Base-by-base conservation (phyloP, 2,113 vertebrate genomes). In the Cervus canadensis region DNA sequence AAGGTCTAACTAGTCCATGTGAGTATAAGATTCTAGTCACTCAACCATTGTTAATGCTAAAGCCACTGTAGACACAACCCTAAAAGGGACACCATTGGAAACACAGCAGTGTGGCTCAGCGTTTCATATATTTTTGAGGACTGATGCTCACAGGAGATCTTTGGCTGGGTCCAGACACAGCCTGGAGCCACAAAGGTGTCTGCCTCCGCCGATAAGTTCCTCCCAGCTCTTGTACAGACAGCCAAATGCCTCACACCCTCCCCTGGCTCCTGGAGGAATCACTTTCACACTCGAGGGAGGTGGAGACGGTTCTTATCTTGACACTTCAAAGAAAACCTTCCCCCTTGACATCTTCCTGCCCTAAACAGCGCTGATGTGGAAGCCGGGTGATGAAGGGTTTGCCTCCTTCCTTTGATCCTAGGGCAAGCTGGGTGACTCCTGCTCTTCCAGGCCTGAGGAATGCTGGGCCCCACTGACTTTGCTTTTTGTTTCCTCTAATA, bases 251-350 rank as follows among this genome's bases (percentile, higher is more conserved):
- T 87, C 90, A 30, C 83, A 89, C 0, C 10, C 60, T 97, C 78
- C 94, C 8, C 52, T 60, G 90, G 85, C 71, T 0, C 23, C 96
- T 23, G 54, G 79, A 87, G 91, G 54, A 89, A 97, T 11, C 89
- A 79, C 97, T 95, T 93, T 98, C 96, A 83, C 95, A 97, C 97
- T 43, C 19, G 43, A 21, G 89, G 74, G 86, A 97, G 71, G 56
- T 92, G 91, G 82, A 89, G 62, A 94, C 7, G 21, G 89, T 67
- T 98, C 98, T 98, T 99, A 98, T 98, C 98, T 99, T 90, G 96
- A 97, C 97, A 98, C 98, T 98, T 98, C 98, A 98, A 98, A 98
- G 98, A 90, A 84, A 94, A 96, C 89, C 96, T 97, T 97, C 62
- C 97, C 96, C 86, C 94, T 25, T 97, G 97, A 98, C 98, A 98